Evolutionary conservation across 2,797 vertebrate genomes (phyloP).

Genomic region (Natrix natrix): DNA sequence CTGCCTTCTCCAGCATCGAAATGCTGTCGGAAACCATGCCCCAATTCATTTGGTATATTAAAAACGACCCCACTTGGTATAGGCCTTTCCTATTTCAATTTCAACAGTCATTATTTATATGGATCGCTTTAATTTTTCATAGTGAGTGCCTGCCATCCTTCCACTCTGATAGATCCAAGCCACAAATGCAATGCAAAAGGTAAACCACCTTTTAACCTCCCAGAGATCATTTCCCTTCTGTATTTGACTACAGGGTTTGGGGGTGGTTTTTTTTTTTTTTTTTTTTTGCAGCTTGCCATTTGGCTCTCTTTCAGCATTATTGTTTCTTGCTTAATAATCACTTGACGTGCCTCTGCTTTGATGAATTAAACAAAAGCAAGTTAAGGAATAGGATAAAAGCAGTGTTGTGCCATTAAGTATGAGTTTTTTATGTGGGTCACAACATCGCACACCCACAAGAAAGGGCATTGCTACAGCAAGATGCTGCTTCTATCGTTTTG

Average conservation of each 20-base stretch:
- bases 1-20: neutral
- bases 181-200: constrained; percentile 15
- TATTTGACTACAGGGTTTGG: neutral
- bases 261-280: too few relatives aligned
- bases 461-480: neutral
- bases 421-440: neutral
- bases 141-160: constrained; percentile 43
- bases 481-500: neutral
- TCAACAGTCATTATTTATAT: constrained; percentile 69
- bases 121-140: constrained; percentile 68
- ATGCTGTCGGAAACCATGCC: constrained; percentile 21
- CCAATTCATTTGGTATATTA: constrained; percentile 46
- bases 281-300: constrained; percentile 15
- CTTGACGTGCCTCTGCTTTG: neutral
- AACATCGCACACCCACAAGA: neutral
- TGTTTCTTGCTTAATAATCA: constrained; percentile 48
- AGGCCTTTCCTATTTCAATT: constrained; percentile 55
- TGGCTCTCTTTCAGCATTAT: constrained; percentile 42
- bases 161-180: constrained; percentile 27
- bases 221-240: constrained; percentile 28
- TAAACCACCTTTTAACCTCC: constrained; percentile 39
- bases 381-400: neutral
- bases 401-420: neutral
- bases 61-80: constrained; percentile 1
- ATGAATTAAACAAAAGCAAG: neutral